phyloP scores from a whole-genome alignment of 2,797 vertebrate genomes.

The Nyctibius grandis region DNA sequence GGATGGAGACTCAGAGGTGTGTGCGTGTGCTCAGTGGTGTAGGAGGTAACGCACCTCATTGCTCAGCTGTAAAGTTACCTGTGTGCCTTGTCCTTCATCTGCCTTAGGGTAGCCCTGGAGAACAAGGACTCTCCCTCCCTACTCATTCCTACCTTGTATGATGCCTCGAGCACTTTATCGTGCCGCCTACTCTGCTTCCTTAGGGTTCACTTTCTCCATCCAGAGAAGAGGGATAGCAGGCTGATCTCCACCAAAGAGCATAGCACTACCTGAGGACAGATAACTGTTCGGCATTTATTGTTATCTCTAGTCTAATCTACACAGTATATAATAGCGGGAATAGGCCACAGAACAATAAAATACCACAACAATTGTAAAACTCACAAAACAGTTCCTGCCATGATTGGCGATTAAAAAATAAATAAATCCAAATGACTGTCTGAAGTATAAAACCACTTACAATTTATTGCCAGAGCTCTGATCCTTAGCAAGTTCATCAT shows the following conservation, averaged over 20 bases:
- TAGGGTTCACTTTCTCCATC: not conserved
- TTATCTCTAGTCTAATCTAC: not conserved
- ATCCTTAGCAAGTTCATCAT: not conserved
- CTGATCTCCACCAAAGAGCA: not conserved
- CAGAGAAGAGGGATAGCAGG: not conserved
- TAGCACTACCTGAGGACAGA: not conserved
- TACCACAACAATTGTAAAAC: not conserved
- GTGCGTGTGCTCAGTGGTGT: not conserved
- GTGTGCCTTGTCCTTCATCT: not conserved
- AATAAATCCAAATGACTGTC: not conserved
- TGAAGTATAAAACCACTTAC: not conserved
- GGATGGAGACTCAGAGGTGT: not conserved
- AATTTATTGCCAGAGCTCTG: not conserved
- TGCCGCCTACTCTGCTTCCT: not conserved
- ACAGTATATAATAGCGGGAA: not conserved
- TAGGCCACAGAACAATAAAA: not conserved
- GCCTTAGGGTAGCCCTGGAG: not conserved
- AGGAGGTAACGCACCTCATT: not conserved
- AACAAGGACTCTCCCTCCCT: not conserved
- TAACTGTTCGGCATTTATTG: not conserved
- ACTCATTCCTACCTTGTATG: rapidly evolving
- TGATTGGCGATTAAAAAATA: not conserved
- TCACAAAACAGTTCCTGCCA: not conserved
- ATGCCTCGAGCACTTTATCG: rapidly evolving
- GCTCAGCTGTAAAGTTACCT: not conserved